phyloP scores from a whole-genome alignment of 2,888 invertebrate genomes.

The Artemia sp. region DNA sequence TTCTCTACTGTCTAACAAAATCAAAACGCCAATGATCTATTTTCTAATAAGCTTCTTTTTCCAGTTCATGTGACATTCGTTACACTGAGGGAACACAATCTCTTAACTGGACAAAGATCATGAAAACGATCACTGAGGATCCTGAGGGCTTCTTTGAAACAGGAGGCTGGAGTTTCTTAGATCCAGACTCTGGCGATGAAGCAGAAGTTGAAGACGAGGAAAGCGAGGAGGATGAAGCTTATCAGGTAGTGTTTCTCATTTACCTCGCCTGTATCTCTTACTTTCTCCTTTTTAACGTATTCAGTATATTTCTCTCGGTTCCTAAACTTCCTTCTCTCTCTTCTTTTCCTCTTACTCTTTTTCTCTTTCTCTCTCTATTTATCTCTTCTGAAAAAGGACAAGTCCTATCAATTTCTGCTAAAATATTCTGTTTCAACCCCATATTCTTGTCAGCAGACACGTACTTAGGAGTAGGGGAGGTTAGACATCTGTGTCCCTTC shows the following conservation, averaged over 20 bases:
- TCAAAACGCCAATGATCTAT: background rate
- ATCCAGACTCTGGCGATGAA: constrained; percentile 61
- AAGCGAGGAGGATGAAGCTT: constrained; percentile 42
- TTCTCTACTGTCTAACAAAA: background rate
- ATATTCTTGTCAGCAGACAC: no score
- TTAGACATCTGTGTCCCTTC: no score
- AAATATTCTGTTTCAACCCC: no score
- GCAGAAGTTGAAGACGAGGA: constrained; percentile 35
- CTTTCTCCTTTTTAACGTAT: no score
- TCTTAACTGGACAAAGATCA: constrained; percentile 97
- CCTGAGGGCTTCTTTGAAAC: constrained; percentile 95
- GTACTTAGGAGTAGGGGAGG: no score
- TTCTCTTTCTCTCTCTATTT: no score
- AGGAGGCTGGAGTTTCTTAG: constrained; percentile 97
- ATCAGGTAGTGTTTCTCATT: constrained; percentile 32
- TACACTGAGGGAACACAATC: constrained; percentile 98
- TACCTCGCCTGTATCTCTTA: no score
- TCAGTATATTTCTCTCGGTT: no score
- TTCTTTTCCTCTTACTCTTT: no score
- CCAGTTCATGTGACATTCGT: constrained; percentile 82
- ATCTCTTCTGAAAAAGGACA: no score
- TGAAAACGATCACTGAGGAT: constrained; percentile 98
- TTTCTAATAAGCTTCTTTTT: constrained; percentile 26
- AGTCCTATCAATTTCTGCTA: no score
- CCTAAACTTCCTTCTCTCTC: no score